Conservation (phyloP, 2,797 vertebrate species). For the Etheostoma nigrum region DNA sequence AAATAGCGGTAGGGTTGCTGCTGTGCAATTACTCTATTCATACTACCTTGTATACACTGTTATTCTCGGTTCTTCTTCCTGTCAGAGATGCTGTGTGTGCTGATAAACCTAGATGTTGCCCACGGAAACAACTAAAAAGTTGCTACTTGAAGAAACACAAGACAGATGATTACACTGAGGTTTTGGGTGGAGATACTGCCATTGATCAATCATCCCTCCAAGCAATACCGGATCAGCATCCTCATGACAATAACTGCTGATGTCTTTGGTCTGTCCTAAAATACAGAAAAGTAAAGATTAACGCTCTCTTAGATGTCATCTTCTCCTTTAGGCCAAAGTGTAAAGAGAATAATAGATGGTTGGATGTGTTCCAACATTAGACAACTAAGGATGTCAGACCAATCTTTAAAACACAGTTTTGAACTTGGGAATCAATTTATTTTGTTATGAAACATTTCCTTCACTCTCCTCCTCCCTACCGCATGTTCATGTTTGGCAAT, state of each 20-base stretch:
- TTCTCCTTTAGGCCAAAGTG: slow-evolving; percentile 25
- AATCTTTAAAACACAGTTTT: slow-evolving; percentile 52
- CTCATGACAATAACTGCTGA: slow-evolving; percentile 35
- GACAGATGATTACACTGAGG: background rate
- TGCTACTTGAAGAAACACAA: slow-evolving; percentile 10
- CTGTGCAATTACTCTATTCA: background rate
- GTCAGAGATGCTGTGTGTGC: background rate
- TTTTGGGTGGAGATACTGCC: slow-evolving; percentile 6
- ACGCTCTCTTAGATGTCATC: slow-evolving; percentile 44
- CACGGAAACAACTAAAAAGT: background rate
- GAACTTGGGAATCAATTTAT: slow-evolving; percentile 56
- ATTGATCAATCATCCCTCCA: slow-evolving; percentile 42
- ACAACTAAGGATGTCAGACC: slow-evolving; percentile 43
- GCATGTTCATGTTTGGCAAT: slow-evolving; percentile 72
- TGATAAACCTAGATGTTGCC: slow-evolving; percentile 1
- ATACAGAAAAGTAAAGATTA: slow-evolving; percentile 16
- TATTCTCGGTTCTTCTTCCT: slow-evolving; percentile 21
- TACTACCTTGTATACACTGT: background rate
- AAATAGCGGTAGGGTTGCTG: slow-evolving; percentile 6
- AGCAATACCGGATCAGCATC: slow-evolving; percentile 23
- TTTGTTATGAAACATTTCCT: slow-evolving; percentile 62
- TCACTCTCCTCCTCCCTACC: slow-evolving; percentile 28
- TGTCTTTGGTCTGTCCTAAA: slow-evolving; percentile 21
- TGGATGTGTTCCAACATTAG: slow-evolving; percentile 37
- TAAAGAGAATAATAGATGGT: slow-evolving; percentile 41